Evolutionary conservation across 2,113 vertebrate species (phyloP).

Genomic region (Scatophagus argus): DNA sequence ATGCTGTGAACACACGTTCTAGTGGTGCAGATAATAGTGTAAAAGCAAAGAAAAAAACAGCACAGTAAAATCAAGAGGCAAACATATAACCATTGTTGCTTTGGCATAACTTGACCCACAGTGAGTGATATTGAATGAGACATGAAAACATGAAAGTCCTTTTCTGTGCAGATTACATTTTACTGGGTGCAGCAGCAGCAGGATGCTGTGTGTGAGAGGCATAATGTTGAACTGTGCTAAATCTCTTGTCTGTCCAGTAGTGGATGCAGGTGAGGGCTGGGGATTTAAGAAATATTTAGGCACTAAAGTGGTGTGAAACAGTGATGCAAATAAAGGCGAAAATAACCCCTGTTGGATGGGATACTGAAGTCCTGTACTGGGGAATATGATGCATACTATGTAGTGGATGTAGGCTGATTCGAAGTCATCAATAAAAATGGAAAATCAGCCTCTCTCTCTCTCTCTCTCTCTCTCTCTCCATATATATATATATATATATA

Average conservation of each 20-base stretch:
- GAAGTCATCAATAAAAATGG: too few relatives aligned
- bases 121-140: background rate
- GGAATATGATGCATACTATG: background rate
- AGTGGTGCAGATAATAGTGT: background rate
- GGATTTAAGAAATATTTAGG: background rate
- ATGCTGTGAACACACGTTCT: slow-evolving; percentile 12
- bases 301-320: slow-evolving; percentile 1
- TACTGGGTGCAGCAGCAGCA: background rate
- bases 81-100: background rate
- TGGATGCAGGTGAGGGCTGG: background rate
- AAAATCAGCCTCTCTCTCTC: too few relatives aligned
- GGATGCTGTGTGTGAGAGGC: background rate
- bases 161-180: background rate
- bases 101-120: background rate
- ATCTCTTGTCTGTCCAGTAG: background rate
- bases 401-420: background rate
- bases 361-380: background rate
- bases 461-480: too few relatives aligned
- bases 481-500: too few relatives aligned
- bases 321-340: background rate
- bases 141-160: background rate
- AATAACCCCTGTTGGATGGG: background rate
- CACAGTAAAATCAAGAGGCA: background rate
- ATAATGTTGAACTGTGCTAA: background rate
- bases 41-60: background rate